phyloP scores from a whole-genome alignment of 64 coral and sea anemone species.

The Porites australiensis region DNA sequence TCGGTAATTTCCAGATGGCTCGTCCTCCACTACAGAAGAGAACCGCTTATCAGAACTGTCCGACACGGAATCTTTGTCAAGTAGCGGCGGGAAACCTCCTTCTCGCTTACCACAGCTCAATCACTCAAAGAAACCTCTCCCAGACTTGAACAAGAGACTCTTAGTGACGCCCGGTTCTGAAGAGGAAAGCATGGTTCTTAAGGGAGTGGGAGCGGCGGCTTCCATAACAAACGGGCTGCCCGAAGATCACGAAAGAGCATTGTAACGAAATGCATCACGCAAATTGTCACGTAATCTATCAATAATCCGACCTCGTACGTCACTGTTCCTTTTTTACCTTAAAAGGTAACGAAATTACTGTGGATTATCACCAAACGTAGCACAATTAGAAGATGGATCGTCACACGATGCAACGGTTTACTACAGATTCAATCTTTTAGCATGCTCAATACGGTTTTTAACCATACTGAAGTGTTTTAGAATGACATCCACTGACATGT shows the following conservation, averaged over 20 bases:
- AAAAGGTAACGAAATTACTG: neutral
- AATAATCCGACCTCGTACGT: neutral
- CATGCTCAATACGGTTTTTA: neutral
- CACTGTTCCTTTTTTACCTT: neutral
- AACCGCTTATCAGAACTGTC: constrained; percentile 28
- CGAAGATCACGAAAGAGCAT: constrained; percentile 37
- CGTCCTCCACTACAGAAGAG: neutral
- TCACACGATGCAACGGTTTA: neutral
- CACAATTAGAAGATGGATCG: neutral
- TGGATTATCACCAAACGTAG: neutral
- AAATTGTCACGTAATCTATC: neutral
- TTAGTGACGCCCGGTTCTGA: constrained; percentile 46
- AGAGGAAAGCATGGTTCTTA: constrained; percentile 55
- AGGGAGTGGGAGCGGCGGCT: constrained; percentile 58
- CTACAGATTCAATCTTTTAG: no score
- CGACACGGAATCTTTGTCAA: constrained; percentile 24
- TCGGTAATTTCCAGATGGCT: constrained; percentile 8
- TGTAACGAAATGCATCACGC: neutral
- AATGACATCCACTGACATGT: no score
- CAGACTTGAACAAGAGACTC: constrained; percentile 62
- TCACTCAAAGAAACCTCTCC: neutral
- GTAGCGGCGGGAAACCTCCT: neutral
- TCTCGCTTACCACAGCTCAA: constrained; percentile 53
- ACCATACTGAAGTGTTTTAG: no score
- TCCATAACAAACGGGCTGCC: constrained; percentile 50